Evolutionary conservation across 1,140 invertebrate species (phyloP).

Genomic region (Ips typographus): DNA sequence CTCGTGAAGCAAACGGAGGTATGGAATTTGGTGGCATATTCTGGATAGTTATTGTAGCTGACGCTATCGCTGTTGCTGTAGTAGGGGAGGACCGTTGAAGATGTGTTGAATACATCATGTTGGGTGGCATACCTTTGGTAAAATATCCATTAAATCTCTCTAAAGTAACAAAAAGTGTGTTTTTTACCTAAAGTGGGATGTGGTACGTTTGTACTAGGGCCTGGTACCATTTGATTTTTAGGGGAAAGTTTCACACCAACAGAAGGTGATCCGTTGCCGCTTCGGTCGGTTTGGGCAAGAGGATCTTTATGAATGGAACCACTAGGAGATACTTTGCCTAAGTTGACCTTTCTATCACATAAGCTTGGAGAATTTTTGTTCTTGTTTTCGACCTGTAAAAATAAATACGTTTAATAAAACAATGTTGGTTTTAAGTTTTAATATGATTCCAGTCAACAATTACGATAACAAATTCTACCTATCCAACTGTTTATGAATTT

Average conservation of each 20-base stretch:
- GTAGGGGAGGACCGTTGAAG: conserved; percentile 61
- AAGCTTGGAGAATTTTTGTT: conserved; percentile 61
- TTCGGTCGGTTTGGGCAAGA: conserved; percentile 17
- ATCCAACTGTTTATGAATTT: no score
- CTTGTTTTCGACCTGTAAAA: conserved; percentile 64
- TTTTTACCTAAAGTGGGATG: conserved; percentile 52
- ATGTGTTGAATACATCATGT: conserved; percentile 60
- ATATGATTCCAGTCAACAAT: no score
- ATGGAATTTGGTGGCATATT: conserved; percentile 58
- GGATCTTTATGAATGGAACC: conserved; percentile 39
- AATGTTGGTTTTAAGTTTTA: no score
- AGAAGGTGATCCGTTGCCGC: conserved; percentile 8
- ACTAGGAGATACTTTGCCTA: conserved; percentile 55
- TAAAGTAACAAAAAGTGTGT: background rate
- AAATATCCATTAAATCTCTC: background rate
- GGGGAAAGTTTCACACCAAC: conserved; percentile 53
- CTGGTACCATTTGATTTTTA: conserved; percentile 52
- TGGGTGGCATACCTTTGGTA: conserved; percentile 40
- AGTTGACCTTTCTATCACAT: conserved; percentile 52
- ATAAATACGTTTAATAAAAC: no score
- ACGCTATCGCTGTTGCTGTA: conserved; percentile 59
- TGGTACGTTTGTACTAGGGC: conserved; percentile 55
- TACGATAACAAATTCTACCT: no score
- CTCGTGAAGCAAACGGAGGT: conserved; percentile 59
- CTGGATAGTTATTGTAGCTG: conserved; percentile 59